A percentile compares a stretch with the other conserved stretches of the same genome.
Evolutionary conservation across 2,888 invertebrate genomes (phyloP).

Genomic region (Parascotia fuliginaria): DNA sequence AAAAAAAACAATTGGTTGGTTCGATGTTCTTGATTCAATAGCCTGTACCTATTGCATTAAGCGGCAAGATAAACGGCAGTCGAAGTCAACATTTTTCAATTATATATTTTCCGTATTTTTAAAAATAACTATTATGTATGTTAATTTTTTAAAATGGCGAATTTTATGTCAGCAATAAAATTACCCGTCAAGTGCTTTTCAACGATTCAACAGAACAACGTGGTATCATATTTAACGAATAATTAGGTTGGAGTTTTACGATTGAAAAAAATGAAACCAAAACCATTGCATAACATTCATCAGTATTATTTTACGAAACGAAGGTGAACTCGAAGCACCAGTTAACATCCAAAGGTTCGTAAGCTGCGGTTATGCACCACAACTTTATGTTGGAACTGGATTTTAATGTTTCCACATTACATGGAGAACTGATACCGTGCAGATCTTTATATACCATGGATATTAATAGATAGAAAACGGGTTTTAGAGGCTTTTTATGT

Average conservation of each 20-base stretch:
- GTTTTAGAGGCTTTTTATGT: too few relatives aligned
- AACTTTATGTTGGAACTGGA: constrained; percentile 21
- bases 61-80: constrained; percentile 21
- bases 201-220: too few relatives aligned
- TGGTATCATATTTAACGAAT: not conserved
- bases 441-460: constrained; percentile 25
- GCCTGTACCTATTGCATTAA: constrained; percentile 20
- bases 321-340: constrained; percentile 33
- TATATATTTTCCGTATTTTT: too few relatives aligned
- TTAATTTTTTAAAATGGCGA: too few relatives aligned
- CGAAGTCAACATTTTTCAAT: too few relatives aligned
- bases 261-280: constrained; percentile 9
- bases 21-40: constrained; percentile 29
- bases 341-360: constrained; percentile 32
- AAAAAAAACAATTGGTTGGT: constrained; percentile 35
- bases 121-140: too few relatives aligned
- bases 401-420: constrained; percentile 13
- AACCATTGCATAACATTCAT: constrained; percentile 13
- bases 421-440: constrained; percentile 15
- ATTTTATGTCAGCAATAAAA: constrained; percentile 27
- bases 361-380: constrained; percentile 20
- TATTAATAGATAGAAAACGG: too few relatives aligned
- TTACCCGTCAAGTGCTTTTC: too few relatives aligned
- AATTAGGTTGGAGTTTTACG: constrained; percentile 3
- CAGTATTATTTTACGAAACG: constrained; percentile 19